Evolutionary conservation across 2,797 vertebrate species (phyloP).

Genomic region (Momotus momota): DNA sequence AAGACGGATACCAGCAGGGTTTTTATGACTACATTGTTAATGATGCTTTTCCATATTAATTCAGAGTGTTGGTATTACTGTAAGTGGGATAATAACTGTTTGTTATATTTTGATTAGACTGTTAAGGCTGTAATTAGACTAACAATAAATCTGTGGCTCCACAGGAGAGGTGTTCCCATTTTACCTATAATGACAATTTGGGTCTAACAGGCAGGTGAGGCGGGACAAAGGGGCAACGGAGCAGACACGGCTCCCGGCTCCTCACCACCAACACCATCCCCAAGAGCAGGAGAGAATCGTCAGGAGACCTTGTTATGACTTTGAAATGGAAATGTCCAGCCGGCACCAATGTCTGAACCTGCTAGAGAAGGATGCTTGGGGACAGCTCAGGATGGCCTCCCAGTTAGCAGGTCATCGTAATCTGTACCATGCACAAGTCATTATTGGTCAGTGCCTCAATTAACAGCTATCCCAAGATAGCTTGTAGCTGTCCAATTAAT

Average conservation of each 20-base stretch:
- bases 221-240: background rate
- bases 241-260: background rate
- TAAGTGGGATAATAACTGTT: slow-evolving; percentile 6
- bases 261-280: background rate
- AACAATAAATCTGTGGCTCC: background rate
- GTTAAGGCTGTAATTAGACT: background rate
- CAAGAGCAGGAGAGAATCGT: background rate
- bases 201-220: background rate
- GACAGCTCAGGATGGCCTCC: background rate
- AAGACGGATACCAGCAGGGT: background rate
- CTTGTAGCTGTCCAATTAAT: background rate
- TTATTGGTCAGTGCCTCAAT: background rate
- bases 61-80: background rate
- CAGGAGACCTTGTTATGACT: background rate
- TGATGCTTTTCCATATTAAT: background rate
- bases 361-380: background rate
- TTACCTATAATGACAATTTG: background rate
- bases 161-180: background rate
- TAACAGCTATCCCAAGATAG: background rate
- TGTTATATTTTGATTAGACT: background rate
- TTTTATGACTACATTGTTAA: background rate
- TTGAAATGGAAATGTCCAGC: background rate
- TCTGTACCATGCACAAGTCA: background rate
- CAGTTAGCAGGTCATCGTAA: background rate
- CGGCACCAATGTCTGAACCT: accelerated